Evolutionary conservation across 2,888 invertebrate genomes (phyloP).

Genomic region (Pristionchus maxplancki): DNA sequence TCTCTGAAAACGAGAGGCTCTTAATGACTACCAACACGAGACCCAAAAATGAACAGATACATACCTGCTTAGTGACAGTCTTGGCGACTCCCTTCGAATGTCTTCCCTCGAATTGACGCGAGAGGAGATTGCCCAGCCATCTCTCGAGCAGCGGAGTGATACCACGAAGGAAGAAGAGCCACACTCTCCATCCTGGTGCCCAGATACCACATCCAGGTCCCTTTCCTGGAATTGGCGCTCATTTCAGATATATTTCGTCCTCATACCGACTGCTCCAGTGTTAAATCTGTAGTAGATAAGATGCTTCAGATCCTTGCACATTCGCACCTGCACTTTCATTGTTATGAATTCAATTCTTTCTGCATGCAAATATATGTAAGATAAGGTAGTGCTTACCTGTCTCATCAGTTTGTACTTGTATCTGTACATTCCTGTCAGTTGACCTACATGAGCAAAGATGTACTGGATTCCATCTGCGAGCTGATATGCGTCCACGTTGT

Average conservation of each 20-base stretch:
- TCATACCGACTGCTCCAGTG: conserved; percentile 75
- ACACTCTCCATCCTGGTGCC: conserved; percentile 96
- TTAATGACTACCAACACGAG: neutral
- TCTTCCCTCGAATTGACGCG: conserved; percentile 98
- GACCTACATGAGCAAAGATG: conserved; percentile 99
- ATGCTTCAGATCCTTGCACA: conserved; percentile 99
- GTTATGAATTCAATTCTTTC: neutral
- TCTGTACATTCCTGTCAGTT: conserved; percentile 99
- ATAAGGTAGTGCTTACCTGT: conserved; percentile 57
- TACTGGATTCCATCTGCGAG: conserved; percentile 98
- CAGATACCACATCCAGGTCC: conserved; percentile 77
- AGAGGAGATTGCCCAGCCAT: conserved; percentile 98
- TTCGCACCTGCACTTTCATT: conserved; percentile 83
- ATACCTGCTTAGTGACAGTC: conserved; percentile 90
- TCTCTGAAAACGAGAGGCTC: conserved; percentile 83
- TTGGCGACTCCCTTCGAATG: conserved; percentile 99
- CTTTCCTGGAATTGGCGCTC: conserved; percentile 64
- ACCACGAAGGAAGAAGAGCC: conserved; percentile 99
- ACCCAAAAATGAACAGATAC: neutral
- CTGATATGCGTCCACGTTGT: conserved; percentile 99
- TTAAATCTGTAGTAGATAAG: conserved; percentile 92
- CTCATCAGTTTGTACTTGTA: conserved; percentile 79
- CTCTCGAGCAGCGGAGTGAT: conserved; percentile 97
- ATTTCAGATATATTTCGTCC: neutral
- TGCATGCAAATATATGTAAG: neutral